Evolutionary conservation across 2,888 invertebrate species (phyloP), one percentile per base, ranked within the genome.

Genomic region (Marasmarcha lunaedactyla): DNA sequence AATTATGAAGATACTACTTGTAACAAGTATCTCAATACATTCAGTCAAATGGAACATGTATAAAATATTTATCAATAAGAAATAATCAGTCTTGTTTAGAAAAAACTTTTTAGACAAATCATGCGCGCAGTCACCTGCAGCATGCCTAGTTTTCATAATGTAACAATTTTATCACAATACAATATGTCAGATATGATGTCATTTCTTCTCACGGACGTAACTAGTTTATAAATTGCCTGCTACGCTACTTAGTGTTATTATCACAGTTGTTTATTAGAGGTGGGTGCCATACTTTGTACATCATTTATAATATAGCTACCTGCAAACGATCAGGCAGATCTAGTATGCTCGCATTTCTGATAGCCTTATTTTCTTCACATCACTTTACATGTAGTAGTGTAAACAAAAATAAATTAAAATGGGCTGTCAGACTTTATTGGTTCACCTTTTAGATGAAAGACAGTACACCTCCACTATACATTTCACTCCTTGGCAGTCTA

Each of bases 11-110:
- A 71, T 67, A 65, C 74, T 77, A 79, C 73, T 68, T 71, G 78
- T 79, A 76, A 63, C 73, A 78, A 73, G 68, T 72, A 70, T 73
- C 76, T 74, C 73, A 74, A 74, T 77, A 71, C 77, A 79, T 72
- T 81, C 81, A 78, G 79, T 78, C 79, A 68, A 76, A 70, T 71
- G 78, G 73, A 79, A 79, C 69, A 68, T 71, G 20, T 83, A 79
- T 74, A 81, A 81, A 81, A 79, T 76, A 81, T 79, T 71, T 67
- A 66, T 81, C 71, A 81, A 79, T 76, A 83, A 84, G 81, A 84
- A 84, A 84, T 84, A 85, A 84, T 85, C 84, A 85, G 84, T 85
- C 84, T 85, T 84, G 77, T 78, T 83, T 79, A 78, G 78, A 83
- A 79, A 84, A 84, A 84, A 83, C 70, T 69, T 14, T 78, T 76